phyloP scores from a whole-genome alignment of 2,888 invertebrate species.

The Lutraria lutraria region DNA sequence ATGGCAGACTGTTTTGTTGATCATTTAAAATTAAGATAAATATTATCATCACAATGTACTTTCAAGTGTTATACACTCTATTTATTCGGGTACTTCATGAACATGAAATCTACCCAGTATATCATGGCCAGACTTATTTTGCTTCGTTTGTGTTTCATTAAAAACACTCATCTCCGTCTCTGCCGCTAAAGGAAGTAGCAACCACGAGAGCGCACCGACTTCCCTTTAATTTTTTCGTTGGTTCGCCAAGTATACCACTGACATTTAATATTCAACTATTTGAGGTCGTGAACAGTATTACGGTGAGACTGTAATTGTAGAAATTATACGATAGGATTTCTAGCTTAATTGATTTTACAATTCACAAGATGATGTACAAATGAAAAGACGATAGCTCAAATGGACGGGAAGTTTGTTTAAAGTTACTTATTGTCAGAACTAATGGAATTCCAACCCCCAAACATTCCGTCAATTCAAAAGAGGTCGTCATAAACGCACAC shows the following conservation, averaged over 20 bases:
- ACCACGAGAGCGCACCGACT: background rate
- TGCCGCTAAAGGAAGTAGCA: background rate
- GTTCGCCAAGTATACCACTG: background rate
- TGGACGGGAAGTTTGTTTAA: background rate
- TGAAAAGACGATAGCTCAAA: background rate
- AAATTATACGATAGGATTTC: background rate
- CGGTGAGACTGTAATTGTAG: background rate
- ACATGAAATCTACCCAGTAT: too few species aligned
- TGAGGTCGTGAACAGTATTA: background rate
- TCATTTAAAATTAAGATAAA: too few species aligned
- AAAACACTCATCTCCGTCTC: too few species aligned
- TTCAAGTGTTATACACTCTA: too few species aligned
- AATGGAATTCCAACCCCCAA: conserved; percentile 9
- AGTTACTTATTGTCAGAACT: conserved; percentile 20
- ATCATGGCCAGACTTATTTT: too few species aligned
- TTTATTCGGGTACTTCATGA: too few species aligned
- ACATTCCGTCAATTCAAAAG: background rate
- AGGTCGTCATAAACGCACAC: background rate
- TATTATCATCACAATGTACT: too few species aligned
- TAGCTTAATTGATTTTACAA: background rate
- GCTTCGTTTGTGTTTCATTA: too few species aligned
- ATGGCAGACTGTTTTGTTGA: too few species aligned
- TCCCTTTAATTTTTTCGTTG: background rate
- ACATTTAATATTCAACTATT: background rate
- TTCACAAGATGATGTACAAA: background rate